Conservation (phyloP, 2,797 vertebrate species). For the Leptatherina wallacei region DNA sequence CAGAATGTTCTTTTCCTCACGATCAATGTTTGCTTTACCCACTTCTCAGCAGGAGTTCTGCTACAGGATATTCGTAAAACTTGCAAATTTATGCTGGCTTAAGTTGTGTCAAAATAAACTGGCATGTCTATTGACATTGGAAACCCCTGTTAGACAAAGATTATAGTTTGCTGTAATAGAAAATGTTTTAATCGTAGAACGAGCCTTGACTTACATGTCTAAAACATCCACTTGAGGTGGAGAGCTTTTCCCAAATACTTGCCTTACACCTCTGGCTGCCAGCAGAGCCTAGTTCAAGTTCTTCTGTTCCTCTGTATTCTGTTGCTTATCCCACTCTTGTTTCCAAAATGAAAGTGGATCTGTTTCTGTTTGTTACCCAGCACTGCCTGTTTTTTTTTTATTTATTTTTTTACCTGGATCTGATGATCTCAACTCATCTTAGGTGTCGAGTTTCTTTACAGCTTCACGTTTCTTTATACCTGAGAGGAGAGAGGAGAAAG, state of each 20-base stretch:
- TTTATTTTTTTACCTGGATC: constrained; percentile 14
- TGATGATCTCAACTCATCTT: constrained; percentile 42
- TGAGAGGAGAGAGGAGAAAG: constrained; percentile 37
- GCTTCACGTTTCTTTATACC: constrained; percentile 49
- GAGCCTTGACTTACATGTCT: constrained; percentile 31
- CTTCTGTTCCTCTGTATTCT: constrained; percentile 15
- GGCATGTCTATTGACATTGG: not conserved
- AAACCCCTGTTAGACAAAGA: not conserved
- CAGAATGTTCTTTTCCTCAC: constrained; percentile 21
- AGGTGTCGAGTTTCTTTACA: constrained; percentile 22
- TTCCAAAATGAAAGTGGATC: constrained; percentile 39
- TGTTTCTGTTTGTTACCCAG: constrained; percentile 31
- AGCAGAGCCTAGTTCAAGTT: constrained; percentile 36
- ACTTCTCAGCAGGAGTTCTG: not conserved
- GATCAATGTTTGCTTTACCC: constrained; percentile 23
- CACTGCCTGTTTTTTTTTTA: constrained; percentile 14
- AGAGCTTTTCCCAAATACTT: constrained; percentile 19
- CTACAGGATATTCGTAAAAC: not conserved
- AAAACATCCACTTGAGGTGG: constrained; percentile 27
- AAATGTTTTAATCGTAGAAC: constrained; percentile 8
- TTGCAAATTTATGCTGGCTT: constrained; percentile 8
- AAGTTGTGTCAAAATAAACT: not conserved
- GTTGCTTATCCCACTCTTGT: constrained; percentile 40
- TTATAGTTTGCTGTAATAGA: not conserved
- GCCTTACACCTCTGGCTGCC: constrained; percentile 3